These are phyloP conservation scores for Phaetusa simplex DNA, from an alignment of 2,113 vertebrate genomes.

Conservation along the genomic window DNA sequence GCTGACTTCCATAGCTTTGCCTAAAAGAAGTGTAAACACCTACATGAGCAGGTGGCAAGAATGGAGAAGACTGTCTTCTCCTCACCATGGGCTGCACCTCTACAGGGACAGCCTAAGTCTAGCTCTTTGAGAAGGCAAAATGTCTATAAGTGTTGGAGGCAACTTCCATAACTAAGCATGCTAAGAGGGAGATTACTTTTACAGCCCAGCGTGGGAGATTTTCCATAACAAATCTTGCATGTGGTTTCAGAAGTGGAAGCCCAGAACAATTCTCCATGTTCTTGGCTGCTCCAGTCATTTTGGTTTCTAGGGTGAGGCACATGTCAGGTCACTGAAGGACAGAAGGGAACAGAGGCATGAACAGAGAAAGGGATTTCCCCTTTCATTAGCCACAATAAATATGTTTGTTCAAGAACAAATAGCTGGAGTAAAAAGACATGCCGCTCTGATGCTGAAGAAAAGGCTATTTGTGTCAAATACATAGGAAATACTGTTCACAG, in stretches of 20 bases:
- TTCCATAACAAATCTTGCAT: background rate
- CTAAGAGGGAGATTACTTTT: background rate
- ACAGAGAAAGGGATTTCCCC: background rate
- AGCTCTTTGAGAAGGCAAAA: background rate
- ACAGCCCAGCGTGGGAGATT: background rate
- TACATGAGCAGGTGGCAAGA: background rate
- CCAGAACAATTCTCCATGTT: background rate
- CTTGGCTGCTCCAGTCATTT: background rate
- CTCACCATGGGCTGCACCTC: background rate
- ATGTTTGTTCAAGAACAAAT: constrained; percentile 10
- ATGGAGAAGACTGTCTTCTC: background rate
- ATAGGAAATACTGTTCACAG: background rate
- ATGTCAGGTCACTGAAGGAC: background rate
- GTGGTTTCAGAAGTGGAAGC: background rate
- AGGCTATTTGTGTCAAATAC: background rate
- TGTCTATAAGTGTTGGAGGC: background rate
- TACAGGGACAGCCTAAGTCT: background rate
- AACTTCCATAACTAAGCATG: background rate
- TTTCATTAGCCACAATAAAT: background rate
- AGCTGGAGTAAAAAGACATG: background rate
- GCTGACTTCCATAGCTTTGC: background rate
- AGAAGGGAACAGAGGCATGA: background rate
- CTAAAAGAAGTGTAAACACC: background rate
- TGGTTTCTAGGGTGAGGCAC: background rate
- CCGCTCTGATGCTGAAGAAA: background rate